Evolutionary conservation across 2,888 invertebrate species (phyloP).

Genomic region (Tenthredo scrophulariae): DNA sequence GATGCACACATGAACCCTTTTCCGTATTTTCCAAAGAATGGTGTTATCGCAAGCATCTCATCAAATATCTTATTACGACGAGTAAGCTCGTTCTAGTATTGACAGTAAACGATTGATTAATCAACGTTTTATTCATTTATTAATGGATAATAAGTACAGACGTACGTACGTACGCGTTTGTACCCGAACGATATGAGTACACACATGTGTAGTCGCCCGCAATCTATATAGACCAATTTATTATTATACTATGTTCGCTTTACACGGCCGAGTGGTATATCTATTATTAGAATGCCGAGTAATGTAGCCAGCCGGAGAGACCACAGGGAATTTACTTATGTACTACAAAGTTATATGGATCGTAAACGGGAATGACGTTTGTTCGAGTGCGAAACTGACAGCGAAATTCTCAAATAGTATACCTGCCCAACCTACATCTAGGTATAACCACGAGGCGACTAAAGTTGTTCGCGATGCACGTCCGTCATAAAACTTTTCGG

Average conservation of each 20-base stretch:
- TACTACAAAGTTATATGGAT: slow-evolving; percentile 22
- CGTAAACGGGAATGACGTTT: slow-evolving; percentile 41
- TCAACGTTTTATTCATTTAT: not conserved
- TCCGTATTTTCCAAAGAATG: too few species aligned
- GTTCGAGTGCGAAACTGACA: not conserved
- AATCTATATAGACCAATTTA: not conserved
- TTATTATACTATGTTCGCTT: slow-evolving; percentile 24
- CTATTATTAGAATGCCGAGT: slow-evolving; percentile 66
- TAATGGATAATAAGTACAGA: not conserved
- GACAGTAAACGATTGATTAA: not conserved
- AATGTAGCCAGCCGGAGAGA: slow-evolving; percentile 13
- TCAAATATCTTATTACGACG: not conserved
- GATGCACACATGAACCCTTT: not conserved
- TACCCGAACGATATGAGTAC: not conserved
- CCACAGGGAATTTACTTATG: not conserved
- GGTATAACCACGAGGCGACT: too few species aligned
- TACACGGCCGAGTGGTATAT: slow-evolving; percentile 55
- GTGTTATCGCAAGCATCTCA: too few species aligned
- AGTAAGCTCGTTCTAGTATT: too few species aligned
- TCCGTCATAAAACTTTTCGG: too few species aligned
- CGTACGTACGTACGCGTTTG: not conserved
- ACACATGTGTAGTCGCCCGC: not conserved
- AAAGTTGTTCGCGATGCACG: too few species aligned
- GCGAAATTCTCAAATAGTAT: not conserved
- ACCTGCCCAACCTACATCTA: too few species aligned